phyloP scores from a whole-genome alignment of 2,113 vertebrate genomes.

The Lasiurus borealis region DNA sequence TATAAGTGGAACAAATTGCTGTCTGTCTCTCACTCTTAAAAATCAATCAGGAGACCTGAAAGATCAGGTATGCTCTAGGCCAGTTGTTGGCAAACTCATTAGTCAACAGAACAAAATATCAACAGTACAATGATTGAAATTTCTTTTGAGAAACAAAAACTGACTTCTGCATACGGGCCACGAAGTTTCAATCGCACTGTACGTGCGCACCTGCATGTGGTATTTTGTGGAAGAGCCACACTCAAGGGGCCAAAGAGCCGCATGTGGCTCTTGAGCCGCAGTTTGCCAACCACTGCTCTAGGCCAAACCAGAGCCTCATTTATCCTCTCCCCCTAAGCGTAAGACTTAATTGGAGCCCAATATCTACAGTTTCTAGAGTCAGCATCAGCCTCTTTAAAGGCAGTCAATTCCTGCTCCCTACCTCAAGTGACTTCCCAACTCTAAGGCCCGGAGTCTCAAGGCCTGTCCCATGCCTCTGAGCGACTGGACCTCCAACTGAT shows the following conservation, averaged over 20 bases:
- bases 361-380: constrained; percentile 29
- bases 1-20: too few species aligned
- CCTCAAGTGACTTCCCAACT: constrained; percentile 7
- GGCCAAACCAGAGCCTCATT: constrained; percentile 9
- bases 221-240: too few species aligned
- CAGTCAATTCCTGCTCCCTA: neutral
- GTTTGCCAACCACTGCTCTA: neutral
- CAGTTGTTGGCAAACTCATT: too few species aligned
- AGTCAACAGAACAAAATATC: too few species aligned
- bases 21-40: too few species aligned
- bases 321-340: neutral
- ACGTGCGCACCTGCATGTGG: too few species aligned
- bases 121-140: too few species aligned
- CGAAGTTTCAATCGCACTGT: too few species aligned
- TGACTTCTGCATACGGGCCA: too few species aligned
- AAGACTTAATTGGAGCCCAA: neutral
- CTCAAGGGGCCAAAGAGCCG: too few species aligned
- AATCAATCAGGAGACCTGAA: neutral
- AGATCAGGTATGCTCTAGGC: neutral
- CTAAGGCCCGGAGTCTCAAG: neutral
- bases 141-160: too few species aligned
- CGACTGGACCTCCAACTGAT: neutral
- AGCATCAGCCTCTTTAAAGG: neutral
- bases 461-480: neutral
- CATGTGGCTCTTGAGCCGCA: too few species aligned